A percentile compares a stretch with the other conserved stretches of the same genome.
phyloP scores from a whole-genome alignment of 2,888 invertebrate species.

The Drosophila melanosoma region DNA sequence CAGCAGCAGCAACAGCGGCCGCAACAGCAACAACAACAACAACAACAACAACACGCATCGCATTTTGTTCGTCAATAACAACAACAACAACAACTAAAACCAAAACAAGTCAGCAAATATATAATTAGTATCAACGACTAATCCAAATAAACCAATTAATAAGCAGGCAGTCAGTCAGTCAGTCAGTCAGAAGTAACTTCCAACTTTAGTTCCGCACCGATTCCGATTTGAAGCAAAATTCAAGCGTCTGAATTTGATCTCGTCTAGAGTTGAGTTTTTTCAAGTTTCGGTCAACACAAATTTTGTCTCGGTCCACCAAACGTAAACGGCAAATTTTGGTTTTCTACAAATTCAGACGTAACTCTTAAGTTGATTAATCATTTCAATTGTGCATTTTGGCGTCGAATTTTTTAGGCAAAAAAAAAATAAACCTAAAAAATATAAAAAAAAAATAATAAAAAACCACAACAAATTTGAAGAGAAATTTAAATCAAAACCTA shows the following conservation, averaged over 20 bases:
- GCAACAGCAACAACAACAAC: conserved; percentile 32
- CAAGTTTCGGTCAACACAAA: conserved; percentile 71
- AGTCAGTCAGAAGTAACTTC: conserved; percentile 53
- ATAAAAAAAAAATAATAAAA: conserved; percentile 16
- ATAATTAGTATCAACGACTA: conserved; percentile 29
- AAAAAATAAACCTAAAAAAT: conserved; percentile 9
- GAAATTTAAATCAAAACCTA: conserved; percentile 77
- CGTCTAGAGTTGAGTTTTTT: conserved; percentile 66
- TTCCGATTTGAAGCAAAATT: conserved; percentile 79
- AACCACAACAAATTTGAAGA: conserved; percentile 45
- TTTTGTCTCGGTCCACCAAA: conserved; percentile 66
- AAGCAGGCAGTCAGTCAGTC: conserved; percentile 60
- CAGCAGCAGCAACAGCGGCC: conserved; percentile 47
- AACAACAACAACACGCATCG: conserved; percentile 60
- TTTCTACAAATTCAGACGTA: conserved; percentile 82
- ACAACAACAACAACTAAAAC: conserved; percentile 46
- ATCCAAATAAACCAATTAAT: conserved; percentile 30
- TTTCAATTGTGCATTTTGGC: conserved; percentile 72
- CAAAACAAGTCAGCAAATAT: conserved; percentile 32
- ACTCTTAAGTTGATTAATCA: conserved; percentile 67
- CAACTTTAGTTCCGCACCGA: conserved; percentile 63
- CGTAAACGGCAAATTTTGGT: conserved; percentile 62
- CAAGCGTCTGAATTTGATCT: conserved; percentile 82
- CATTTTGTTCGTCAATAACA: conserved; percentile 72
- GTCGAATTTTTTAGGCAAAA: conserved; percentile 55